Evolutionary conservation across 2,797 vertebrate species (phyloP), one percentile per base, ranked within the genome.

Genomic region (Jordanella pulchra): DNA sequence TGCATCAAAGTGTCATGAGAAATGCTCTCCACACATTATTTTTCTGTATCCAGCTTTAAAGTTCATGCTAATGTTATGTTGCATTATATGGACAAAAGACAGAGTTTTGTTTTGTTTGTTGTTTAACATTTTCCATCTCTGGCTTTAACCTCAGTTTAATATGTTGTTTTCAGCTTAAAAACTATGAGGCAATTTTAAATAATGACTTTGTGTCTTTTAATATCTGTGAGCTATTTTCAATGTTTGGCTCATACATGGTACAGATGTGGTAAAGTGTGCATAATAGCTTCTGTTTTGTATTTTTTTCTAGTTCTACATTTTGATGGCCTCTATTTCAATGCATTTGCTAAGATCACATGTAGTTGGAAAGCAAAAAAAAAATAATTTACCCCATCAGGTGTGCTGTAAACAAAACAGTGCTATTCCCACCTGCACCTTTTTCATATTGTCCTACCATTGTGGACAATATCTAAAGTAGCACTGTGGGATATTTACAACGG

Each of bases 371-470:
- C 60, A 67, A 51, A 42, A 42, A 44, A 67, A 23, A 48, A n/a
- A 66, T 48, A 32, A 28, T 60, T 67, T 28, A 56, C 42, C n/a
- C 65, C 32, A n/a, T 23, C 58, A 11, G n/a, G 25, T 58, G 28
- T 58, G 23, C 27, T 50, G 56, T 61, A 47, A 71, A 61, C 55
- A 71, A n/a, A 60, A 67, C 51, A 23, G 54, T 73, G 39, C 25
- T 55, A 42, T 67, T 58, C 44, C 64, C 21, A 7, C 53, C 54
- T 2, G 17, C 12, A 14, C 48, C 28, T 28, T 72, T 47, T 66
- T 27, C 65, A 61, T 51, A 45, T 21, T 21, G 27, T 53, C 44
- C 56, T 60, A 25, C 65, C 72, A 42, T 47, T 30, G 54, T 61
- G 47, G 25, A 32, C 48, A 51, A 44, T 25, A 73, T 30, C 44